These are phyloP conservation scores for Trichogramma evanescens DNA, from an alignment of 2,888 invertebrate species.

Conservation along the genomic window DNA sequence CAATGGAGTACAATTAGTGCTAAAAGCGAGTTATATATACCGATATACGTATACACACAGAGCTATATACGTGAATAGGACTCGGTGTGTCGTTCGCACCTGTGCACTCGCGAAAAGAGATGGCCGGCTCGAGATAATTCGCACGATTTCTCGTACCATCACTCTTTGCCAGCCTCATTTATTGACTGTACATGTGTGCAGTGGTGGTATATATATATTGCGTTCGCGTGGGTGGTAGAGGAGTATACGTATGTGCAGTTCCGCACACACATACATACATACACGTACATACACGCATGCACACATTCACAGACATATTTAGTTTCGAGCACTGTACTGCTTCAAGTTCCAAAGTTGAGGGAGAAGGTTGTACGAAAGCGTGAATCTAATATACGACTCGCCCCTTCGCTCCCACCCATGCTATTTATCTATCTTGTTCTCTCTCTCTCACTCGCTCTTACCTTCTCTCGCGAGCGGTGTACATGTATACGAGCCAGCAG, in stretches of 20 bases:
- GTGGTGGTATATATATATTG: no score
- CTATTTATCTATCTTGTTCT: no score
- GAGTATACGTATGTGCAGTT: no score
- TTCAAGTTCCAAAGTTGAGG: no score
- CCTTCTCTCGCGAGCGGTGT: no score
- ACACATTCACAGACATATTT: no score
- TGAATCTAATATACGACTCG: slow-evolving; percentile 12
- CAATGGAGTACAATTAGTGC: slow-evolving; percentile 21
- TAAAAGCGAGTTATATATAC: slow-evolving; percentile 19
- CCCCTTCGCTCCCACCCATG: no score
- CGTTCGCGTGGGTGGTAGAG: no score
- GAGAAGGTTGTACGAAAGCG: neutral
- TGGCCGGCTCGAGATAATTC: slow-evolving; percentile 5
- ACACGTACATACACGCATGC: neutral
- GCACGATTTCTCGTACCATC: neutral
- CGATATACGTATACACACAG: neutral
- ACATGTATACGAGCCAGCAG: neutral
- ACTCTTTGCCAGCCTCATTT: neutral
- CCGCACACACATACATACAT: neutral
- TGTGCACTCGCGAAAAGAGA: neutral
- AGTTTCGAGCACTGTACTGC: no score
- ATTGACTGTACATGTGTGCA: neutral
- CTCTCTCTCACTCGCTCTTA: no score
- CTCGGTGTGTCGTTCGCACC: no score
- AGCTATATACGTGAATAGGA: no score